Base-by-base conservation (phyloP, 2,113 vertebrate genomes). In the Ammodytes marinus region DNA sequence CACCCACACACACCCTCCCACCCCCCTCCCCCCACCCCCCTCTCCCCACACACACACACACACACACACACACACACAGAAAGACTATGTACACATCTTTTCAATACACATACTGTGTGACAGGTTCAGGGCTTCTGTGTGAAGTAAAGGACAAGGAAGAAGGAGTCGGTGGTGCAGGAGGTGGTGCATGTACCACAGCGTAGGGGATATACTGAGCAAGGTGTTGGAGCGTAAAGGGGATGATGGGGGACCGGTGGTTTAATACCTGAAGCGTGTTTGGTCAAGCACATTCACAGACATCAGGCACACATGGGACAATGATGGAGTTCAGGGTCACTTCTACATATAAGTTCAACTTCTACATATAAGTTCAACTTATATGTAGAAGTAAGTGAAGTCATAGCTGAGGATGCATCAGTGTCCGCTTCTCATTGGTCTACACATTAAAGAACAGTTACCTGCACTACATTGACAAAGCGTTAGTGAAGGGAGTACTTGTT, bases 161-260 rank as follows among this genome's bases (percentile, higher is more conserved):
- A 3, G 10, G 12, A 85, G 59, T 69, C 78, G 77, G 74, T 54
- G 61, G 54, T 69, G 80, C 80, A 54, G 43, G 65, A 84, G 84
- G 77, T 70, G 72, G 19, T 46, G 59, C 76, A 55, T 80, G 59
- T 82, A 64, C 54, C 39, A 60, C 71, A 66, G 59, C 49, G 37
- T 40, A 63, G 17, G 54, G 14, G 39, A 68, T 60, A 55, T 65
- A 75, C 52, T 67, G 72, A 77, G 57, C 17, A 35, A 69, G 60
- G 52, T 66, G 60, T 46, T 46, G 49, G 49, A 75, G 71, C 8
- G 7, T 54, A 49, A 71, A 52, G 27, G 55, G 58, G 43, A 27
- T 78, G 80, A 75, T 9, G 1, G 27, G 15, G 77, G 63, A 76
- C 66, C 76, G 54, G 57, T 68, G 54, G 27, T 70, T 50, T 27